Percentiles rank a stretch among this genome's conserved stretches.
These are phyloP conservation scores for Phenacoccus solenopsis DNA, from an alignment of 1,140 invertebrate genomes.

Conservation along the genomic window DNA sequence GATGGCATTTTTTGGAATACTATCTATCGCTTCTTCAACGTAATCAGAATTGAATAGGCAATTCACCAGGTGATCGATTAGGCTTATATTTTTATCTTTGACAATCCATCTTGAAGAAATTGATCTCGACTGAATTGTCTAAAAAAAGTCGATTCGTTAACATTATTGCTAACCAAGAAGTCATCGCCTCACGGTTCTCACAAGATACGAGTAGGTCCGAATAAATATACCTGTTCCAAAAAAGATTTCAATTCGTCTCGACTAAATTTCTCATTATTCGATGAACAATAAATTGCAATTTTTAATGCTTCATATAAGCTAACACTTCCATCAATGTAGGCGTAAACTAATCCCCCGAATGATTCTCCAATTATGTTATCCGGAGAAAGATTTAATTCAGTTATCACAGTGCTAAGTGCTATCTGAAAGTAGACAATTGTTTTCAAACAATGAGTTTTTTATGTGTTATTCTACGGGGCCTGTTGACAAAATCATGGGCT, in stretches of 20 bases:
- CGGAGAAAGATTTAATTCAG: conserved; percentile 52
- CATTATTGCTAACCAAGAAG: no score
- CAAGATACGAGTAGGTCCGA: no score
- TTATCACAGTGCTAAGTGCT: conserved; percentile 64
- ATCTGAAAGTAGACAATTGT: conserved; percentile 40
- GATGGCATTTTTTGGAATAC: neutral
- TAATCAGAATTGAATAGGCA: neutral
- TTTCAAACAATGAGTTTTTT: no score
- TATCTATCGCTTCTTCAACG: neutral
- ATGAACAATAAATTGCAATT: conserved; percentile 39
- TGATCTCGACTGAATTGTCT: no score
- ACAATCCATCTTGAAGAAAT: no score
- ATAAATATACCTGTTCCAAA: neutral
- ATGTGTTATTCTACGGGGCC: no score
- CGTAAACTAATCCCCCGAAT: conserved; percentile 75
- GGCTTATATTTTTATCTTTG: neutral
- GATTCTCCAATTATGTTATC: conserved; percentile 80
- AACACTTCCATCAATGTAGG: conserved; percentile 74
- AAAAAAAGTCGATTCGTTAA: no score
- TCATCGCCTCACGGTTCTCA: no score
- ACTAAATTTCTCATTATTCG: neutral
- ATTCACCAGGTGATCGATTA: neutral
- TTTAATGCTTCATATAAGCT: conserved; percentile 72
- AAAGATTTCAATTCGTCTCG: neutral
- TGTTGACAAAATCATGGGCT: no score